Base-by-base conservation (phyloP, 2,888 invertebrate genomes). In the Acronicta aceris region DNA sequence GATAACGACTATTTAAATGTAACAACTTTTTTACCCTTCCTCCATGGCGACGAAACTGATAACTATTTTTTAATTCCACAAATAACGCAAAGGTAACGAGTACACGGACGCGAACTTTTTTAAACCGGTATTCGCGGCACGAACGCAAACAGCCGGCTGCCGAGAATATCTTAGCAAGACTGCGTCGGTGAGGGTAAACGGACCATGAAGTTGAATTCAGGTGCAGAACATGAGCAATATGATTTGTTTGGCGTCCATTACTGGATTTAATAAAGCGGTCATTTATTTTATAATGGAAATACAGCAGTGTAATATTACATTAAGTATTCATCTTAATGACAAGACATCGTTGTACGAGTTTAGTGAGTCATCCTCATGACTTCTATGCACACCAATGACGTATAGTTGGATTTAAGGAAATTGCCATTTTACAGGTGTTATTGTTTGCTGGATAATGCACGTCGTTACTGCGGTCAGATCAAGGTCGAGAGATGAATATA, bases 161-260 rank as follows among this genome's bases (percentile, higher is more conserved):
- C 58, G 74, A 87, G 90, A 86, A 86, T 84, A 88, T 85, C 85
- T 80, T 80, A 78, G 76, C 73, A 87, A 84, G 87, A 93, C 93
- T 93, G 91, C 84, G 83, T 74, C 70, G 74, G 76, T 72, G 68
- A 65, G 71, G 70, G 79, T 66, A 68, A 81, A 70, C 76, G 59
- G 65, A 80, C 77, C 72, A 77, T 70, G 69, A 72, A 74, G 66
- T 69, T 61, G 47, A 53, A 61, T 68, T 54, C 42, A 65, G 65
- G 41, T 59, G 54, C 61, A 47, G 38, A 27, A 16, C 33, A 57
- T 43, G 43, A 27, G 43, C 27, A 50, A 58, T 65, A 56, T 61
- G 54, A 46, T 58, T 52, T 40, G 59, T 53, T 25, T 10, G 3
- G 0, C 27, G 59, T 65, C 60, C 78, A 82, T 79, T 81, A 63